These are phyloP conservation scores for Homalodisca vitripennis DNA, from an alignment of 1,140 invertebrate species.

Conservation along the genomic window DNA sequence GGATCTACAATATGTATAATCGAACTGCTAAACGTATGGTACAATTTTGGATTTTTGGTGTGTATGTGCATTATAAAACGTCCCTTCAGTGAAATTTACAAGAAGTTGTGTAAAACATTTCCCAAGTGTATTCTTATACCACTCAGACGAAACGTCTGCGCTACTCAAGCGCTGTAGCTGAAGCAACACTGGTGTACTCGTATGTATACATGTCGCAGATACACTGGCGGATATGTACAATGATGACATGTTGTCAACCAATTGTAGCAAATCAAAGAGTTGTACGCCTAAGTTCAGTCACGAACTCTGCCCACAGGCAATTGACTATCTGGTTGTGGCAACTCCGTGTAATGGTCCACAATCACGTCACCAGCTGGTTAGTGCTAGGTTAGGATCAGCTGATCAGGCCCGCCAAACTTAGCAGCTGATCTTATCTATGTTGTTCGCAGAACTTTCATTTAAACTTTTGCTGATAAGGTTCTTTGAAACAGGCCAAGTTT, in stretches of 20 bases:
- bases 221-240: not conserved
- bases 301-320: constrained; percentile 13
- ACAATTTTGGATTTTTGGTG: no score
- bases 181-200: no score
- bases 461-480: not conserved
- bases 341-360: not conserved
- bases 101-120: no score
- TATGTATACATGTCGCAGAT: no score
- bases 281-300: not conserved
- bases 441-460: constrained; percentile 3
- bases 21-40: no score
- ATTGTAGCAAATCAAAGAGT: constrained; percentile 11
- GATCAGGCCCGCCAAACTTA: not conserved
- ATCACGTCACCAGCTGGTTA: constrained; percentile 3
- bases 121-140: no score
- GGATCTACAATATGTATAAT: no score
- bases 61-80: no score
- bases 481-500: no score
- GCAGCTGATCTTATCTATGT: constrained; percentile 1
- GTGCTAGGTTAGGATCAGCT: not conserved
- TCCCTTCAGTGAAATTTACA: no score
- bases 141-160: not conserved
- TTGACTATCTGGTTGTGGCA: not conserved
- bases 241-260: not conserved
- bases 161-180: not conserved